Percentiles rank a stretch among this genome's conserved stretches.
phyloP scores from a whole-genome alignment of 2,113 vertebrate genomes.

The Limanda limanda region DNA sequence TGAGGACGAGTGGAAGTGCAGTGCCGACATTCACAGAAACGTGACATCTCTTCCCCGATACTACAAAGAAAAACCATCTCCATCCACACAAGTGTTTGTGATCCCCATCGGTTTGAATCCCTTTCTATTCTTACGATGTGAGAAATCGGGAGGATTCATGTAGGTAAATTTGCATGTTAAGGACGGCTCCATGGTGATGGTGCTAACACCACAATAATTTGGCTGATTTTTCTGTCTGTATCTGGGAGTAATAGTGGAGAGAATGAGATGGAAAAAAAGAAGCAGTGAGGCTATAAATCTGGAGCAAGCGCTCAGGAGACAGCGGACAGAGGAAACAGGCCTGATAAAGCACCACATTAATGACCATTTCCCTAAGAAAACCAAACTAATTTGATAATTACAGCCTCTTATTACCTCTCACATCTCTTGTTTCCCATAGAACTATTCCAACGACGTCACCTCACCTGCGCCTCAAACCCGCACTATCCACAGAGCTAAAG shows the following conservation, averaged over 20 bases:
- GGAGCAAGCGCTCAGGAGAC: conserved; percentile 28
- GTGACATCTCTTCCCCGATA: neutral
- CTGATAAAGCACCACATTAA: conserved; percentile 89
- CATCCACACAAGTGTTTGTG: no score
- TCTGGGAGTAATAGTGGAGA: neutral
- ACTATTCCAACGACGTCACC: conserved; percentile 76
- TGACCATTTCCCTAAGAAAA: conserved; percentile 88
- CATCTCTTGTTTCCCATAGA: conserved; percentile 85
- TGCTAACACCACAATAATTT: conserved; percentile 1
- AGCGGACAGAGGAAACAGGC: conserved; percentile 50
- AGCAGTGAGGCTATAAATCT: conserved; percentile 47
- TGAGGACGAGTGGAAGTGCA: neutral
- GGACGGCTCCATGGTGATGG: conserved; percentile 10
- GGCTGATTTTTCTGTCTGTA: conserved; percentile 7
- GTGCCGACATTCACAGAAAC: neutral
- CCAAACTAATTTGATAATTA: conserved; percentile 94
- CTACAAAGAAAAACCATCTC: no score
- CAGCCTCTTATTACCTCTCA: conserved; percentile 86
- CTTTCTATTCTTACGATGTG: neutral
- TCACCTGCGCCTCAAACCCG: conserved; percentile 19
- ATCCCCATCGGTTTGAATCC: no score
- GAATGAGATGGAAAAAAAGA: neutral
- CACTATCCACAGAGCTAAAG: neutral
- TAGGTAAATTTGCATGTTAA: neutral
- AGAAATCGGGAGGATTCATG: neutral